Conservation (phyloP, 37 sponge, comb jelly and placozoan species). For the Haliclona indistincta region DNA sequence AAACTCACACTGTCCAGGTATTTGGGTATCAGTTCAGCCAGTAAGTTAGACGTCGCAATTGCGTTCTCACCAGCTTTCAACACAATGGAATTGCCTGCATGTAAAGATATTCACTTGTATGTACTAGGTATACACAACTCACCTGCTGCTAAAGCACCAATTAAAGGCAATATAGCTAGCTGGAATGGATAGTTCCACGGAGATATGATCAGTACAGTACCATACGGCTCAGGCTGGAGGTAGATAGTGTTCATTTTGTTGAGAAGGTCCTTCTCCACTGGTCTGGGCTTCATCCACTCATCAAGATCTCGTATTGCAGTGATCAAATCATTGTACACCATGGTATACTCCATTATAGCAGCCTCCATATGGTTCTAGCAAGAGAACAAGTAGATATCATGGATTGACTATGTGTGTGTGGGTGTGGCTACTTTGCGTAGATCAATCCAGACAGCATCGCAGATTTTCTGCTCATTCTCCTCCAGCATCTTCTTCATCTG, state of each 20-base stretch:
- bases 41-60: conserved; percentile 41
- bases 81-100: conserved; percentile 65
- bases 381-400: no score
- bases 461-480: conserved; percentile 38
- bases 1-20: conserved; percentile 74
- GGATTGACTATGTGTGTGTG: no score
- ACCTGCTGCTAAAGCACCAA: conserved; percentile 92
- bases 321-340: conserved; percentile 34
- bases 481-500: conserved; percentile 34
- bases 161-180: conserved; percentile 67
- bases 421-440: conserved; percentile 63
- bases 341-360: conserved; percentile 31
- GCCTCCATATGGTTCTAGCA: conserved; percentile 45
- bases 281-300: conserved; percentile 62
- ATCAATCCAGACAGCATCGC: conserved; percentile 43
- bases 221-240: conserved; percentile 74
- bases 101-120: no score
- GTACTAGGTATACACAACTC: no score
- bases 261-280: conserved; percentile 51
- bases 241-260: conserved; percentile 50
- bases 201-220: conserved; percentile 76
- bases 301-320: conserved; percentile 41
- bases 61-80: conserved; percentile 78
- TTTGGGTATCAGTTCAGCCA: conserved; percentile 53
- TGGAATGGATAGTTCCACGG: conserved; percentile 95